Evolutionary conservation across 1,140 invertebrate genomes (phyloP), one percentile per base, ranked within the genome.

Genomic region (Orussus abietinus): DNA sequence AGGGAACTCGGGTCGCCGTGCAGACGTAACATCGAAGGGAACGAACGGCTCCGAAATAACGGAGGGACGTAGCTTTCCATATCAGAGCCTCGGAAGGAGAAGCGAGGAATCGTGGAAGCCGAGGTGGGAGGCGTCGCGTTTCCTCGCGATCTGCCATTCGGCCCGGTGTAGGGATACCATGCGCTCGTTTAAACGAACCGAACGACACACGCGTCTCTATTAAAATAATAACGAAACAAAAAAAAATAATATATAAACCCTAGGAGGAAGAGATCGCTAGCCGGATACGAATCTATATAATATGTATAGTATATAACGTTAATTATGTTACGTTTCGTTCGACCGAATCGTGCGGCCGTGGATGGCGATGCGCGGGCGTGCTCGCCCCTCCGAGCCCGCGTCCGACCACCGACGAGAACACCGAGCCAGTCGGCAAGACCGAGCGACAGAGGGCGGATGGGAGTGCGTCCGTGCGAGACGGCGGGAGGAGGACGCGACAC

Each of bases 221-320:
- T 55, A 54, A 57, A 57, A 43, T 12, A 22, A 31, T 40, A 17
- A 17, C 17, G 5, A 12, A 7, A 30, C 9, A 40, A 40, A 34
- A 12, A 21, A 53, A 59, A 47, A 63, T 57, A 59, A 63, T 62
- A 59, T 60, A 59, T 60, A 58, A 52, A 49, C 34, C n/a, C 57
- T 38, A 50, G 38, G 40, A 38, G 50, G 29, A 51, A 44, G 45
- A 47, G 43, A 59, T 57, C n/a, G 49, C 45, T 62, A 62, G 51
- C 35, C 50, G 41, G 45, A 56, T 57, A 58, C 37, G 48, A 59
- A 58, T 64, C 46, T 51, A 55, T 66, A 55, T 57, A 49, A 57
- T 51, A 60, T 64, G 55, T 64, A 62, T 51, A 64, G 56, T 57
- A 61, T 62, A 62, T 52, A 51, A 64, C 51, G 44, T 64, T 62